These are phyloP conservation scores for Mythimna vitellina DNA, from an alignment of 2,888 invertebrate genomes.

Conservation along the genomic window DNA sequence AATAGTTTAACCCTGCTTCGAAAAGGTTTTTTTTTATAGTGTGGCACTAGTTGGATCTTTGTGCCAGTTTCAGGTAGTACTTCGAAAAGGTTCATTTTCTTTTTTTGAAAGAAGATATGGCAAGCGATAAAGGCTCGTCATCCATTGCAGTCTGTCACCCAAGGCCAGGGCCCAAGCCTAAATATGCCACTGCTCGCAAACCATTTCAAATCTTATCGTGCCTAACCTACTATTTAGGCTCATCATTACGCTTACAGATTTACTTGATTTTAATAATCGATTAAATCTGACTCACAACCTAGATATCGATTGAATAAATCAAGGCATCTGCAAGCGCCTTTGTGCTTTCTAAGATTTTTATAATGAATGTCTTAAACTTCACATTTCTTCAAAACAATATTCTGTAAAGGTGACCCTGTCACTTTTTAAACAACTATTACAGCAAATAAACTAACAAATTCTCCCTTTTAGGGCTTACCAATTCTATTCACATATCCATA, in stretches of 20 bases:
- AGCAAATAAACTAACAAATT: conserved; percentile 4
- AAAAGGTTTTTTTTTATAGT: no score
- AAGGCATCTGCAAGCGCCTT: background rate
- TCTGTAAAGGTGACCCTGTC: background rate
- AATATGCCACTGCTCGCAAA: background rate
- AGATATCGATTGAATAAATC: background rate
- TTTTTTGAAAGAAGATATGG: no score
- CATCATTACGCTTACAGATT: background rate
- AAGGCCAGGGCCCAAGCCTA: no score
- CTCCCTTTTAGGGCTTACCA: background rate
- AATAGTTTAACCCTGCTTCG: no score
- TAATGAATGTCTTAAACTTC: background rate
- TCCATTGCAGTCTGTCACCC: no score
- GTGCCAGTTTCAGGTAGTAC: no score
- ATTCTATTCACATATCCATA: background rate
- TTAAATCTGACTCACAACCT: background rate
- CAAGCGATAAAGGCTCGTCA: no score
- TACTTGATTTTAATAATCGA: background rate
- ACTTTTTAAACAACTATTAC: conserved; percentile 7
- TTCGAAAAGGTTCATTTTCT: no score
- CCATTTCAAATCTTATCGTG: background rate
- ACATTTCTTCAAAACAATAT: background rate
- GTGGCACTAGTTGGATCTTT: no score
- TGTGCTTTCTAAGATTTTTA: background rate
- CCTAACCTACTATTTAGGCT: background rate